phyloP scores from a whole-genome alignment of 2,113 vertebrate genomes.

The Sinocyclocheilus grahami region DNA sequence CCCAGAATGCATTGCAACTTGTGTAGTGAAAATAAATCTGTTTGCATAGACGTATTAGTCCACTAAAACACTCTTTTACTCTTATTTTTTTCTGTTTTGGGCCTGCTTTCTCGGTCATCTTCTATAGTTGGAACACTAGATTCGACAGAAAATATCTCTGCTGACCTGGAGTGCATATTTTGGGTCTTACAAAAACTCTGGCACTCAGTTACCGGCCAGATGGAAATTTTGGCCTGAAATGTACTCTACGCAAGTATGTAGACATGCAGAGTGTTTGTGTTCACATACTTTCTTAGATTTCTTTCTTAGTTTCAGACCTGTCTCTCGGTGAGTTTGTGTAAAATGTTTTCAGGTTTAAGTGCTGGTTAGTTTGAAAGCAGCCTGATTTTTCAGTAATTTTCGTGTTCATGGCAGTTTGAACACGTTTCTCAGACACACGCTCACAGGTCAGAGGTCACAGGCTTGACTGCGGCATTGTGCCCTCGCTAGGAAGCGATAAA shows the following conservation, averaged over 20 bases:
- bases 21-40: background rate
- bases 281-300: background rate
- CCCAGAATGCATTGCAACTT: background rate
- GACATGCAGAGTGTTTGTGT: conserved; percentile 1
- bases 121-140: background rate
- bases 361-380: background rate
- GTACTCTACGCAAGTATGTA: background rate
- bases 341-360: background rate
- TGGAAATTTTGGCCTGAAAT: conserved; percentile 2
- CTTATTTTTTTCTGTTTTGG: background rate
- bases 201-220: background rate
- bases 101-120: background rate
- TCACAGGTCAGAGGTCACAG: conserved; percentile 10
- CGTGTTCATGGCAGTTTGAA: background rate
- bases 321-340: background rate
- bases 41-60: background rate
- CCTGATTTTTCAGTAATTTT: background rate
- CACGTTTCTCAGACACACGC: background rate
- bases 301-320: background rate
- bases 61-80: background rate
- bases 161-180: conserved; percentile 14
- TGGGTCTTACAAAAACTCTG: conserved; percentile 1
- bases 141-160: background rate
- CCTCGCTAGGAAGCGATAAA: conserved; percentile 56
- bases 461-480: conserved; percentile 2